These are phyloP conservation scores for Meloe dianella DNA, from an alignment of 2,888 invertebrate species.

Conservation along the genomic window DNA sequence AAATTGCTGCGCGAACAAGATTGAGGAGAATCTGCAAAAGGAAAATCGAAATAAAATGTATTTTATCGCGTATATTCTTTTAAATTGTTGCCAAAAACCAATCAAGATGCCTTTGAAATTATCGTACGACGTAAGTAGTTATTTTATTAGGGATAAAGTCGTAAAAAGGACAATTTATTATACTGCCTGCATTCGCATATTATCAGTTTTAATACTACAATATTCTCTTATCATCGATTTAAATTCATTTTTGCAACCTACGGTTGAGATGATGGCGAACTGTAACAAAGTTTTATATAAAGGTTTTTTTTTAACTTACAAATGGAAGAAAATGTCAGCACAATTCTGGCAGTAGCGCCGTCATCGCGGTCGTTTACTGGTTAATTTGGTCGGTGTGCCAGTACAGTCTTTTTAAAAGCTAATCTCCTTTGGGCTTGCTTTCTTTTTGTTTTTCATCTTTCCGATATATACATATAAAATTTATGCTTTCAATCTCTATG, in stretches of 20 bases:
- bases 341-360: background rate
- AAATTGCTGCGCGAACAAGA: conserved; percentile 11
- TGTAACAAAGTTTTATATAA: conserved; percentile 21
- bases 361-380: conserved; percentile 10
- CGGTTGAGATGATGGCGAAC: background rate
- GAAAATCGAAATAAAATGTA: conserved; percentile 12
- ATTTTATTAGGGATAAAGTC: conserved; percentile 18
- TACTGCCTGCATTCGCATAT: conserved; percentile 6
- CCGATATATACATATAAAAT: conserved; percentile 31
- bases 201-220: conserved; percentile 21
- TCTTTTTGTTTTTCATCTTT: conserved; percentile 21
- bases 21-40: conserved; percentile 14
- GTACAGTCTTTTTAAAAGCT: conserved; percentile 33
- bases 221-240: conserved; percentile 18
- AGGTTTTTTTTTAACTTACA: conserved; percentile 8
- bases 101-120: conserved; percentile 10
- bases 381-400: conserved; percentile 30
- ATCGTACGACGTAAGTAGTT: conserved; percentile 11
- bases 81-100: background rate
- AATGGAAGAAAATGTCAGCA: conserved; percentile 14
- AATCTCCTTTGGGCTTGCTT: conserved; percentile 33
- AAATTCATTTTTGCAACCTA: conserved; percentile 22
- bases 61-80: background rate
- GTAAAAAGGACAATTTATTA: conserved; percentile 20
- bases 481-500: conserved; percentile 35